Conservation (phyloP, 2,888 invertebrate species). For the Nemotelus pantherinus region DNA sequence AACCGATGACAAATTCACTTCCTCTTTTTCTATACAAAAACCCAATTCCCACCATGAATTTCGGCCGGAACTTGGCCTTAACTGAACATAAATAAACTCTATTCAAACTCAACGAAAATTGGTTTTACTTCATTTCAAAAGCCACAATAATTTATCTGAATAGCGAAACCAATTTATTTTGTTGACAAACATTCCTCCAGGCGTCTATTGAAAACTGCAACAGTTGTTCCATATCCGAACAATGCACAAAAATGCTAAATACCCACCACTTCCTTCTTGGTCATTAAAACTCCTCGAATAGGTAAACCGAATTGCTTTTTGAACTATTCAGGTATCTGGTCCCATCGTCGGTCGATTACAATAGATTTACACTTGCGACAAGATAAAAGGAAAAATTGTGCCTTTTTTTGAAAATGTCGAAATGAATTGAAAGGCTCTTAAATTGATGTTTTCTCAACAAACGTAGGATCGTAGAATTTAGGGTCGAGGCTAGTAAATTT, state of each 20-base stretch:
- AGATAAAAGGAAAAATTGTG: slow-evolving; percentile 17
- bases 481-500: slow-evolving; percentile 31
- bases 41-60: too few relatives aligned
- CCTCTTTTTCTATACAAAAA: too few relatives aligned
- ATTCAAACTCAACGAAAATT: neutral
- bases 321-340: slow-evolving; percentile 12
- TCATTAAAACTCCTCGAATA: neutral
- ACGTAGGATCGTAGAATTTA: neutral
- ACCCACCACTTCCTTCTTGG: neutral
- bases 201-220: slow-evolving; percentile 12
- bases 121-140: slow-evolving; percentile 13
- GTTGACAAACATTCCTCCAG: slow-evolving; percentile 32
- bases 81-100: too few relatives aligned
- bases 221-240: slow-evolving; percentile 7
- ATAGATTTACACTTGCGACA: slow-evolving; percentile 34
- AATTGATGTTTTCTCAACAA: slow-evolving; percentile 27
- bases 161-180: neutral
- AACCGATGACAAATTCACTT: too few relatives aligned
- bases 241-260: neutral
- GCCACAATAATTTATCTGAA: neutral
- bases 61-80: too few relatives aligned
- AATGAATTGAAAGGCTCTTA: neutral
- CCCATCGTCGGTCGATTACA: neutral
- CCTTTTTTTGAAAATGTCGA: neutral
- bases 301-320: neutral